Evolutionary conservation across 2,888 invertebrate genomes (phyloP).

Genomic region (Scelioninae gen. 1): DNA sequence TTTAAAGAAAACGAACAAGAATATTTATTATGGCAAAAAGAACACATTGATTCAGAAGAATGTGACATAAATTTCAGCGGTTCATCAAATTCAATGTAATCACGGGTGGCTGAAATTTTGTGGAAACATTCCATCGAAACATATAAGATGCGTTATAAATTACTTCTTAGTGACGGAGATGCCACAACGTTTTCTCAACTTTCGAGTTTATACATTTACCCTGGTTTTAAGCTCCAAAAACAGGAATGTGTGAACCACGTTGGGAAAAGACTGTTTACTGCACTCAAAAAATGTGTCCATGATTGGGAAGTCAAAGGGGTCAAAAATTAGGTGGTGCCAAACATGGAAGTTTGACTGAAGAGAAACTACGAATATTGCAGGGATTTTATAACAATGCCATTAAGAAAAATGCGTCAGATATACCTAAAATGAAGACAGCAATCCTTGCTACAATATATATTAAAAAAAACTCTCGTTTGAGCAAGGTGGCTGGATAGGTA

Average conservation of each 20-base stretch:
- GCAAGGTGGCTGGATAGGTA: too few relatives aligned
- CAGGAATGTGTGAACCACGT: constrained; percentile 40
- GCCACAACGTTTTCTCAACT: constrained; percentile 18
- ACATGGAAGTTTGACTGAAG: constrained; percentile 17
- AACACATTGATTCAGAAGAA: too few relatives aligned
- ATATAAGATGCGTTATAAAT: constrained; percentile 30
- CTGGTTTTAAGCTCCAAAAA: constrained; percentile 12
- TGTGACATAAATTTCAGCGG: constrained; percentile 24
- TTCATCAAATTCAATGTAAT: constrained; percentile 22
- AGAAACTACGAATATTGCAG: constrained; percentile 11
- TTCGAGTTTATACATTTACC: constrained; percentile 22
- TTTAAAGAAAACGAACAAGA: too few relatives aligned
- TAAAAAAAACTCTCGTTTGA: too few relatives aligned
- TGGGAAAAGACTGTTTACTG: constrained; percentile 19
- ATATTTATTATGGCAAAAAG: too few relatives aligned
- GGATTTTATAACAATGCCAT: constrained; percentile 20
- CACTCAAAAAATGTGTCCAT: constrained; percentile 7
- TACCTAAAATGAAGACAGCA: background rate
- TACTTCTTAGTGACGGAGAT: constrained; percentile 31
- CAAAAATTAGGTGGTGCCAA: constrained; percentile 27
- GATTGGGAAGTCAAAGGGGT: constrained; percentile 1
- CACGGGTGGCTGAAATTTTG: constrained; percentile 19
- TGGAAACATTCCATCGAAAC: constrained; percentile 24
- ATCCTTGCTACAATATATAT: constrained; percentile 14
- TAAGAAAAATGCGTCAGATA: constrained; percentile 2